Conservation (phyloP, 2,888 invertebrate species). For the Phasia obesa region DNA sequence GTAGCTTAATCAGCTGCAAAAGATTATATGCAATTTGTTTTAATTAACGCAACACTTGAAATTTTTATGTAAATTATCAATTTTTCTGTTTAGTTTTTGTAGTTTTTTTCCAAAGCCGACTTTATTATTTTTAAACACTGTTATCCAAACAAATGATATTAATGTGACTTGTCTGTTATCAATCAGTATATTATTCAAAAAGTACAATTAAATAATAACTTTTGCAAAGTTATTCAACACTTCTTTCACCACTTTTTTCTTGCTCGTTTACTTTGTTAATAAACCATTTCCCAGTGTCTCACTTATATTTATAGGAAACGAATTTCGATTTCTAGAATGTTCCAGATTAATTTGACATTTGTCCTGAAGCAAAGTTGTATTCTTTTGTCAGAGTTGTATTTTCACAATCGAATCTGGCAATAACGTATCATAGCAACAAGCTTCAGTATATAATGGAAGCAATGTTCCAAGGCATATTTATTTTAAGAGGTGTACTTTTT, state of each 20-base stretch:
- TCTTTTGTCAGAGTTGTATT: not conserved
- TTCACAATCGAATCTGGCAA: not conserved
- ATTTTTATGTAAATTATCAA: not conserved
- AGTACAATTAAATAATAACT: not conserved
- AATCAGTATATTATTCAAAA: not conserved
- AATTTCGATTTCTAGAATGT: constrained; percentile 72
- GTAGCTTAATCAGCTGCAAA: not conserved
- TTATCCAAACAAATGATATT: too few relatives aligned
- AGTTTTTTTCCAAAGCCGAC: constrained; percentile 22
- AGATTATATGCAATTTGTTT: not conserved
- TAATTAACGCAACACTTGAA: constrained; percentile 3
- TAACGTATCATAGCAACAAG: too few relatives aligned
- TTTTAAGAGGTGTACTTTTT: too few relatives aligned
- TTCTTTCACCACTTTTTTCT: not conserved
- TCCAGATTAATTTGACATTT: constrained; percentile 71
- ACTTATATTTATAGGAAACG: constrained; percentile 71
- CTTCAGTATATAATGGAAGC: too few relatives aligned
- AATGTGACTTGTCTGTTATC: too few relatives aligned
- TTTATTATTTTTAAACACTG: not conserved
- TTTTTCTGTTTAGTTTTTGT: not conserved
- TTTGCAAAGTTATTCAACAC: not conserved
- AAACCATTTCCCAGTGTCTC: constrained; percentile 28
- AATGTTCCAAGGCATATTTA: too few relatives aligned
- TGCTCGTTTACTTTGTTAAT: constrained; percentile 63
- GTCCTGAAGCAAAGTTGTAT: not conserved